phyloP scores from a whole-genome alignment of 2,797 vertebrate species.

The Chaenodraco wilsoni region DNA sequence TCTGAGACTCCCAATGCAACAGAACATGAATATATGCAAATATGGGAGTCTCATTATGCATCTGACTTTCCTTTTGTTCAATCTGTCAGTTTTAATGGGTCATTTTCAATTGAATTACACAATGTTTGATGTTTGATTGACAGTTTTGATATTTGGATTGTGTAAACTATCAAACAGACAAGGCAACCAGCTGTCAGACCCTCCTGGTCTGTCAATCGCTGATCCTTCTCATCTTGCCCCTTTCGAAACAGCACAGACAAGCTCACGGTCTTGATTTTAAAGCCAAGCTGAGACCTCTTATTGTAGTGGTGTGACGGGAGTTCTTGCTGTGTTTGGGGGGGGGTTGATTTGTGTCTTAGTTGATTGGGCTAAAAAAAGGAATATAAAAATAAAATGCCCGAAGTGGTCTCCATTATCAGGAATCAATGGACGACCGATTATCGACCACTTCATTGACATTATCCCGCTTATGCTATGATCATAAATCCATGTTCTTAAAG shows the following conservation, averaged over 20 bases:
- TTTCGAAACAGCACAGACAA: conserved; percentile 38
- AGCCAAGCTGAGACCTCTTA: conserved; percentile 14
- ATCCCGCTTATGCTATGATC: too few species aligned
- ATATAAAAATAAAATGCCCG: background rate
- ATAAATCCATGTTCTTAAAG: too few species aligned
- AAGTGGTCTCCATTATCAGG: too few species aligned
- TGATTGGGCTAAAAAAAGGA: conserved; percentile 14
- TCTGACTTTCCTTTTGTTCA: conserved; percentile 64
- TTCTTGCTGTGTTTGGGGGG: background rate
- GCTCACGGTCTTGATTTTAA: conserved; percentile 31
- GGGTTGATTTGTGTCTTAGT: background rate
- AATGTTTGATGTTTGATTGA: conserved; percentile 69
- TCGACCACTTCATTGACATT: too few species aligned
- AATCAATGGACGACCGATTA: too few species aligned
- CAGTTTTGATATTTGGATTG: conserved; percentile 75
- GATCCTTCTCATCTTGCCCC: conserved; percentile 34
- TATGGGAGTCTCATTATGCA: conserved; percentile 55
- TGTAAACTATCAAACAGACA: conserved; percentile 61
- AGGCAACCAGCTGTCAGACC: conserved; percentile 66
- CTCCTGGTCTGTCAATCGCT: conserved; percentile 46
- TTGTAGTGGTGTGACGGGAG: background rate
- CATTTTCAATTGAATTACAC: conserved; percentile 68
- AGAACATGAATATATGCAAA: conserved; percentile 77
- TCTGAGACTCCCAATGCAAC: conserved; percentile 61
- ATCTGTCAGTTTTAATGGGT: conserved; percentile 75